Evolutionary conservation across 2,113 vertebrate genomes (phyloP).

Genomic region (Mormyrus iriodes): DNA sequence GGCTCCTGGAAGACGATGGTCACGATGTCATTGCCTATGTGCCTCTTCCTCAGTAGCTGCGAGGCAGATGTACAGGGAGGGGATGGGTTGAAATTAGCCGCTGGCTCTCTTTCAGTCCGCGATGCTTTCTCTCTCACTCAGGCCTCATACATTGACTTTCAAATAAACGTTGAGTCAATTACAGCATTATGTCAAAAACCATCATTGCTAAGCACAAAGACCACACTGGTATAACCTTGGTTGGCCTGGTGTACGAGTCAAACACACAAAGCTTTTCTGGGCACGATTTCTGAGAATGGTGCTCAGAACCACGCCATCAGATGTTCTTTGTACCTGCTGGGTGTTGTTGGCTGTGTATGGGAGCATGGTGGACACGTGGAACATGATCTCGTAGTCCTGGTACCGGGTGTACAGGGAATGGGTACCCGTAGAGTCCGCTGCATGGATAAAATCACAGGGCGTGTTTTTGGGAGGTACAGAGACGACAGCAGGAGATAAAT

Average conservation of each 20-base stretch:
- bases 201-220: neutral
- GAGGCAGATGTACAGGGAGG: neutral
- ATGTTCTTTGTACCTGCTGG: constrained; percentile 57
- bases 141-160: neutral
- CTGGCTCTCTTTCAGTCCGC: neutral
- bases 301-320: neutral
- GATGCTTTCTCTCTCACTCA: too few relatives aligned
- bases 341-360: constrained; percentile 78
- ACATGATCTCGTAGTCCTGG: constrained; percentile 91
- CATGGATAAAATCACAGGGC: neutral
- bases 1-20: constrained; percentile 90
- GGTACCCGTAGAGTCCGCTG: constrained; percentile 71
- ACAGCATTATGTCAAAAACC: neutral
- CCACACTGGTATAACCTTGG: too few relatives aligned
- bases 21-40: constrained; percentile 88
- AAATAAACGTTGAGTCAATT: neutral
- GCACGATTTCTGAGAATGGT: neutral
- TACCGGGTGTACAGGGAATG: constrained; percentile 86
- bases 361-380: constrained; percentile 85
- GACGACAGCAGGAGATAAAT: neutral
- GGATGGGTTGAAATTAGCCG: neutral
- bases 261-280: neutral
- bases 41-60: constrained; percentile 81
- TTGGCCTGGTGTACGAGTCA: too few relatives aligned
- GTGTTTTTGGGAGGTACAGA: neutral